A percentile compares a stretch with the other conserved stretches of the same genome.
Evolutionary conservation across 2,888 invertebrate genomes (phyloP).

Genomic region (Drosophila melanosoma): DNA sequence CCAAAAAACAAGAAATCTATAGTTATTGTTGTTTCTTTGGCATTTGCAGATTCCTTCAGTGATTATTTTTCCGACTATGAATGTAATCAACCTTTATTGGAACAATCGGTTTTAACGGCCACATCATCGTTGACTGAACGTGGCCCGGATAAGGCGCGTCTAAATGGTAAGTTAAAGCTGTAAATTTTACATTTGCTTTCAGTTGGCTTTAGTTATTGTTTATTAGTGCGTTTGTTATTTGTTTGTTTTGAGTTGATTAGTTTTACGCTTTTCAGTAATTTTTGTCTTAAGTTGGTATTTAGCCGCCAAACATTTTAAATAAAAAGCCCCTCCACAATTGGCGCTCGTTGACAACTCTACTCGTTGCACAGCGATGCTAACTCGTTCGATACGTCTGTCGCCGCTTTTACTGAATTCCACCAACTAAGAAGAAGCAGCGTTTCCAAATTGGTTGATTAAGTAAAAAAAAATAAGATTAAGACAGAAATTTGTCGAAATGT

Average conservation of each 20-base stretch:
- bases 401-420: conserved; percentile 39
- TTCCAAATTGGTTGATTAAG: conserved; percentile 50
- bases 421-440: conserved; percentile 30
- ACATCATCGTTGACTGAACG: conserved; percentile 92
- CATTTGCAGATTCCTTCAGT: conserved; percentile 81
- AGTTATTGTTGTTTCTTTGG: conserved; percentile 8
- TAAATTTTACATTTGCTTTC: background rate
- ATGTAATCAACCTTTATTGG: conserved; percentile 92
- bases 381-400: conserved; percentile 31
- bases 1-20: conserved; percentile 7
- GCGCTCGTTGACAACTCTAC: conserved; percentile 38
- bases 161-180: conserved; percentile 90
- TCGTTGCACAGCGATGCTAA: conserved; percentile 39
- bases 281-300: conserved; percentile 27
- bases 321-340: background rate
- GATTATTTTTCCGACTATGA: conserved; percentile 87
- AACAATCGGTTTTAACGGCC: conserved; percentile 90
- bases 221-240: conserved; percentile 22
- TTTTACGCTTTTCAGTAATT: conserved; percentile 25
- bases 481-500: conserved; percentile 48
- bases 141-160: conserved; percentile 93
- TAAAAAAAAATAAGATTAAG: conserved; percentile 12
- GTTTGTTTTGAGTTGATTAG: conserved; percentile 31
- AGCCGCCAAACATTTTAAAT: conserved; percentile 44
- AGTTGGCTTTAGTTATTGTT: conserved; percentile 20